Base-by-base conservation (phyloP, 2,113 vertebrate genomes). In the Lepus americanus region DNA sequence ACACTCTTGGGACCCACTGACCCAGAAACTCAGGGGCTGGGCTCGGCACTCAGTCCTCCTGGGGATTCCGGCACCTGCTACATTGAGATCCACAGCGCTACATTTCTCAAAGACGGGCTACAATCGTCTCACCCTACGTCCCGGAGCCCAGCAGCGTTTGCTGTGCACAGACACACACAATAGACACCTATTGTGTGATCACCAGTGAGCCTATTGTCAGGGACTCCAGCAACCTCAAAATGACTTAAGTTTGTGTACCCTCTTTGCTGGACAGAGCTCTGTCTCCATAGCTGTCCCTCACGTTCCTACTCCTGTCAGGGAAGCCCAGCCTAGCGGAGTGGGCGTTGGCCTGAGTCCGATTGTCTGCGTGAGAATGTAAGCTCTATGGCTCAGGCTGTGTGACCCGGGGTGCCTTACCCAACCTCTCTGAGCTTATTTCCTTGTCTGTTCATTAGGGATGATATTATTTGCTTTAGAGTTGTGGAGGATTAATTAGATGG, bases 251-350 rank as follows among this genome's bases (percentile, higher is more conserved):
- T 0, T 27, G 11, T 23, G 27, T 25, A 33, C 25, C 44, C 16
- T 59, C n/a, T 51, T 73, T 33, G 23, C 27, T 53, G 2, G 20
- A 8, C 55, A 72, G 19, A 49, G n/a, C 29, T 61, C 33, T 36
- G 1, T 2, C 80, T 49, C 67, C 64, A 6, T 5, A 69, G 64
- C 72, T 69, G 0, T 9, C 6, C 8, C 11, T n/a, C 22, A 25
- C 59, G 10, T 29, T 39, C 14, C 25, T 31, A 5, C 6, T 53
- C 49, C 4, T 0, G 0, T 1, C 9, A 61, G 73, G 44, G 6
- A 61, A 14, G 17, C 0, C 0, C 31, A 64, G 67, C n/a, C 86
- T 17, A 23, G 53, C 20, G 33, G 31, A 22, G 53, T 59, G 64
- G 36, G 14, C 2, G 10, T 31, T 7, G 12, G 64, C 16, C 59